Conservation (phyloP, 2,888 invertebrate species). For the Ectemnius cavifrons region DNA sequence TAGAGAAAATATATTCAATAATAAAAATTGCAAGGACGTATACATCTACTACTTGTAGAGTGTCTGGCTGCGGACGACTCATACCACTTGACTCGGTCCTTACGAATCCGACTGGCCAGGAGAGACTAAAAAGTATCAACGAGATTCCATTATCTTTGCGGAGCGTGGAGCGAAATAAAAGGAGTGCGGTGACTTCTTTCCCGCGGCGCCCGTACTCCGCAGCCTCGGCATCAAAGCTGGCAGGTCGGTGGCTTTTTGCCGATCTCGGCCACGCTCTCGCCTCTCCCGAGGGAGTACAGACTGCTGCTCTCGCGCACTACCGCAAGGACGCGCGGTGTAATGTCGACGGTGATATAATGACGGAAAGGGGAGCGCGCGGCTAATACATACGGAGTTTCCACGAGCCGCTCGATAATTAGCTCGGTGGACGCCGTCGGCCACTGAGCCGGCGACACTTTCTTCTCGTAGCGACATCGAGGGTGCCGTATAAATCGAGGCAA, state of each 20-base stretch:
- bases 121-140: slow-evolving; percentile 38
- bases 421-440: too few relatives aligned
- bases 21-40: too few relatives aligned
- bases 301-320: slow-evolving; percentile 8
- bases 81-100: background rate
- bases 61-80: too few relatives aligned
- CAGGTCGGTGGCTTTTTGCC: slow-evolving; percentile 51
- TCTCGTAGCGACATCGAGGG: too few relatives aligned
- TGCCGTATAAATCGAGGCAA: too few relatives aligned
- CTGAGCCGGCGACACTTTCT: too few relatives aligned
- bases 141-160: slow-evolving; percentile 48
- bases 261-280: slow-evolving; percentile 21
- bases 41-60: too few relatives aligned
- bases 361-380: background rate
- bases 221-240: slow-evolving; percentile 34
- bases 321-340: slow-evolving; percentile 1
- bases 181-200: slow-evolving; percentile 44
- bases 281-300: slow-evolving; percentile 43
- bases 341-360: slow-evolving; percentile 13
- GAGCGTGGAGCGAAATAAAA: slow-evolving; percentile 49
- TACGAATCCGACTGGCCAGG: slow-evolving; percentile 7
- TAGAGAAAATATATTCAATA: too few relatives aligned
- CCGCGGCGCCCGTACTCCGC: slow-evolving; percentile 46
- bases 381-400: too few relatives aligned
- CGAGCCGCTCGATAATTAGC: too few relatives aligned